Evolutionary conservation across 2,113 vertebrate species (phyloP).

Genomic region (Murina feae): DNA sequence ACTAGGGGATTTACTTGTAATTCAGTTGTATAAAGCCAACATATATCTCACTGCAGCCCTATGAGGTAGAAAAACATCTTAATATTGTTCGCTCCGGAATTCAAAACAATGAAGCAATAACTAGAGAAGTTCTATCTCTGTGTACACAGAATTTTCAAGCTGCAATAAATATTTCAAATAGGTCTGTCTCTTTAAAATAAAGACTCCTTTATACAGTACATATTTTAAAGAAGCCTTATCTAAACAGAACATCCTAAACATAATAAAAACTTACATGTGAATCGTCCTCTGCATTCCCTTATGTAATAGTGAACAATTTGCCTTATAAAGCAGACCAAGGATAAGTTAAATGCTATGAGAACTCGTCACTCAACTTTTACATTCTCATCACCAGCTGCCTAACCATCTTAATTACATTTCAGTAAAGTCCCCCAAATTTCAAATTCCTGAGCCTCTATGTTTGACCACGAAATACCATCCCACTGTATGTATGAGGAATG

Average conservation of each 20-base stretch:
- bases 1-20: slow-evolving; percentile 52
- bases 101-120: slow-evolving; percentile 38
- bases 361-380: background rate
- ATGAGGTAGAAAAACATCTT: slow-evolving; percentile 25
- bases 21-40: slow-evolving; percentile 51
- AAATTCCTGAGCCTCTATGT: background rate
- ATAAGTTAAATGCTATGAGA: background rate
- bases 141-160: background rate
- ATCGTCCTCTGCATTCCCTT: background rate
- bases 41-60: background rate
- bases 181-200: background rate
- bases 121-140: background rate
- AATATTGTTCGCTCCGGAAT: background rate
- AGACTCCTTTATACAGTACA: background rate
- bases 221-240: background rate
- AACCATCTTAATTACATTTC: background rate
- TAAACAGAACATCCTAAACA: background rate
- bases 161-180: background rate
- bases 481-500: background rate
- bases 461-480: background rate
- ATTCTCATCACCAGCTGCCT: background rate
- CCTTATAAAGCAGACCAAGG: background rate
- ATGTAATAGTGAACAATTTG: background rate
- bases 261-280: background rate
- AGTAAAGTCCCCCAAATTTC: background rate